phyloP scores from a whole-genome alignment of 2,888 invertebrate genomes.

The Colletes collaris region DNA sequence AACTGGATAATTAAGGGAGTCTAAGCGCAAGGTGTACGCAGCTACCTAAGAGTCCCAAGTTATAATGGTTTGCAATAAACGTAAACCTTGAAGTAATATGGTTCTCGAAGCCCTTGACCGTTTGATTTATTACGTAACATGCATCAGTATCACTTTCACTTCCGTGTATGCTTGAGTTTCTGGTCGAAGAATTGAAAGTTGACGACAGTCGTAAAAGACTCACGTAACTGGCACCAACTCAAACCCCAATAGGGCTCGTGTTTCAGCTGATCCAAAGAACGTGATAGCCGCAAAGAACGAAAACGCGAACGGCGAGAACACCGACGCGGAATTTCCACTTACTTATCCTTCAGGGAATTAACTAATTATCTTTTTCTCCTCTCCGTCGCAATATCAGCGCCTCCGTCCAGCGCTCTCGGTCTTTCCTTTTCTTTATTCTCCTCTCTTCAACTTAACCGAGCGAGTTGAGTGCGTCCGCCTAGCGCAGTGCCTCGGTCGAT shows the following conservation, averaged over 20 bases:
- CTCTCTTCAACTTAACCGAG: slow-evolving; percentile 62
- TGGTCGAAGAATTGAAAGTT: slow-evolving; percentile 5
- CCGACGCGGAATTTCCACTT: slow-evolving; percentile 58
- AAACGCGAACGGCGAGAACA: slow-evolving; percentile 18
- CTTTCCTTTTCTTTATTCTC: slow-evolving; percentile 51
- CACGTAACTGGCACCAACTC: slow-evolving; percentile 20
- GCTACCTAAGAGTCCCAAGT: too few relatives aligned
- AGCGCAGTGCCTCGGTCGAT: slow-evolving; percentile 75
- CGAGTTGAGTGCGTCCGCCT: slow-evolving; percentile 70
- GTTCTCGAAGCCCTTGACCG: too few relatives aligned
- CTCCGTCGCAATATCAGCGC: slow-evolving; percentile 14
- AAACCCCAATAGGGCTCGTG: slow-evolving; percentile 21
- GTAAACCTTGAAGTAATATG: background rate
- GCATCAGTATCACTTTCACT: background rate
- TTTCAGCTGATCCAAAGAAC: slow-evolving; percentile 18
- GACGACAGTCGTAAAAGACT: background rate
- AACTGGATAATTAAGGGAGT: too few relatives aligned
- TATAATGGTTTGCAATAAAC: too few relatives aligned
- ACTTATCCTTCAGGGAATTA: slow-evolving; percentile 72
- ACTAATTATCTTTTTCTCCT: slow-evolving; percentile 69
- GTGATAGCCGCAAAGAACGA: slow-evolving; percentile 16
- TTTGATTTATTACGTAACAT: too few relatives aligned
- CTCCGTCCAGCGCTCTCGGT: slow-evolving; percentile 9
- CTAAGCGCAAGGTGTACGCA: too few relatives aligned
- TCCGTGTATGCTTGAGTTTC: background rate